Evolutionary conservation across 2,888 invertebrate genomes (phyloP), one percentile per base, ranked within the genome.

Genomic region (Cerastis leucographa): DNA sequence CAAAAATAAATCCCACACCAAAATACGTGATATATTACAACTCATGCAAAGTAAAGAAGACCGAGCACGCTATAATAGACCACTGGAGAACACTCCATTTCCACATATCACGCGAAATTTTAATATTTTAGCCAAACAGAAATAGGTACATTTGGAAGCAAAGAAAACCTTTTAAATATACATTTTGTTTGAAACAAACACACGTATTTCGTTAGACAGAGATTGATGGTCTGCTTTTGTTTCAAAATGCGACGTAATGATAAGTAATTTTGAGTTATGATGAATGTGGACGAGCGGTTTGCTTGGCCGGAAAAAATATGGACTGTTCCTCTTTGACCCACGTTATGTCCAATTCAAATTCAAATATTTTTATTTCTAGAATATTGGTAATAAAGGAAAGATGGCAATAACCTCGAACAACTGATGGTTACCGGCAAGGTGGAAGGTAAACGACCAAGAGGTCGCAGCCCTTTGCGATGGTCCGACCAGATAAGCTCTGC

Each of bases 211-310:
- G 82, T 59, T 72, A 46, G 93, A 92, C 93, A 90, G 85, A 91
- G 94, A 94, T 92, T 91, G 93, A 94, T 94, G 91, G 56, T 51
- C 68, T 76, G 85, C 88, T 88, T 93, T 93, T 94, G 93, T 94
- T 94, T 91, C 88, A 85, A 88, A 91, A 87, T 81, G 61, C 74
- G 81, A 87, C 78, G 89, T 92, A 93, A 93, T 92, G 92, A 92
- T 93, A 91, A 93, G 92, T 92, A 91, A 92, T 92, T 35, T 2
- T 35, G 35, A 2, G 89, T 91, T 91, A 91, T 93, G 92, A 92
- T 92, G 89, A 93, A 94, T 94, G 90, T 84, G 49, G 49, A 44
- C 9, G 61, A 17, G 25, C 59, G 19, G 59, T 35, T 29, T 61
- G 68, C 3, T 70, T 67, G 46, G 14, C 17, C 14, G 76, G 69